phyloP scores from a whole-genome alignment of 2,113 vertebrate species.

The Atlantisia rogersi region DNA sequence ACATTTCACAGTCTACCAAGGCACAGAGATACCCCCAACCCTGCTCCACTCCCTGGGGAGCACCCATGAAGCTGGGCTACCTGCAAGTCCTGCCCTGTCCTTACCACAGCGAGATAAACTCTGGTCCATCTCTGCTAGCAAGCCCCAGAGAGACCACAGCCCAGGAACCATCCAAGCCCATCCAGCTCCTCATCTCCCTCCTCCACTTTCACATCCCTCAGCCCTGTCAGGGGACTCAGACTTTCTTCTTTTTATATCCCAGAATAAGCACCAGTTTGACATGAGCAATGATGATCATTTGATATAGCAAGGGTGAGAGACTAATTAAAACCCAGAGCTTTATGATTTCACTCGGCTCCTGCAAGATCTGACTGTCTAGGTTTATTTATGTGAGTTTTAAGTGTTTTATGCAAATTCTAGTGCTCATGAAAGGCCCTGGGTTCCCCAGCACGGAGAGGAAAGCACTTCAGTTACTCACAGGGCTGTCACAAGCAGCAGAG shows the following conservation, averaged over 20 bases:
- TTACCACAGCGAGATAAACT: fast-evolving
- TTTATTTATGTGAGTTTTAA: conserved; percentile 22
- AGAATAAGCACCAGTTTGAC: not conserved
- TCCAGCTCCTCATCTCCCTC: not conserved
- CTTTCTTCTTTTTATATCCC: not conserved
- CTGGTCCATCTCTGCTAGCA: not conserved
- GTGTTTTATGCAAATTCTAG: conserved; percentile 8
- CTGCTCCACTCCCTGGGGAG: not conserved
- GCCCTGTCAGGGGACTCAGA: not conserved
- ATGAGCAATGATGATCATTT: not conserved
- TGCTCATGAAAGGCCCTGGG: not conserved
- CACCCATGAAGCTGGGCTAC: fast-evolving
- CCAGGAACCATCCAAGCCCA: not conserved
- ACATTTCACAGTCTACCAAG: not conserved
- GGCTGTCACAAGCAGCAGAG: not conserved
- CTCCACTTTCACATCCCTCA: not conserved
- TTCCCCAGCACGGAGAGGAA: not conserved
- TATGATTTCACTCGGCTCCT: not conserved
- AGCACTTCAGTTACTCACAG: not conserved
- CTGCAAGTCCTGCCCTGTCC: not conserved
- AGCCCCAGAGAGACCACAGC: not conserved
- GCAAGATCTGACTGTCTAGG: conserved; percentile 30
- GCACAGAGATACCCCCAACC: not conserved
- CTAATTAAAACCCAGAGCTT: conserved; percentile 36
- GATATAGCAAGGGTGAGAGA: conserved; percentile 17